These are phyloP conservation scores for Porites divaricata DNA, from an alignment of 92 coral and sea anemone species.

Conservation along the genomic window DNA sequence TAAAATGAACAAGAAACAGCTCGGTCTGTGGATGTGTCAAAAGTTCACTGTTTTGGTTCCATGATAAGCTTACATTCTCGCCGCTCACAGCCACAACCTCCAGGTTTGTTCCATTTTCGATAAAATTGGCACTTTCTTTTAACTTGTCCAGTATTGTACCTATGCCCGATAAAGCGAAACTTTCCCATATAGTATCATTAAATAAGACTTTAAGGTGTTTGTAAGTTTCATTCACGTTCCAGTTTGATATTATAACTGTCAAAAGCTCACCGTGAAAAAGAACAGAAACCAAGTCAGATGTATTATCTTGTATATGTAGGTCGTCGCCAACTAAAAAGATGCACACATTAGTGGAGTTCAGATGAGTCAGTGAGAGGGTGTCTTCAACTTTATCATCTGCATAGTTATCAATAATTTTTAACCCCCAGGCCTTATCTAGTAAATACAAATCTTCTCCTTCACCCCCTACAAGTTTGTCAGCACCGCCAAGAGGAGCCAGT, in stretches of 20 bases:
- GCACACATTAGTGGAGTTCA: slow-evolving; percentile 16
- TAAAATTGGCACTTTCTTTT: background rate
- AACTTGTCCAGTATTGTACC: slow-evolving; percentile 3
- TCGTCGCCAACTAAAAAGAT: too few relatives aligned
- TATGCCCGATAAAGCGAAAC: background rate
- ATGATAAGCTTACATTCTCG: slow-evolving; percentile 17
- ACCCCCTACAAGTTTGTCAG: slow-evolving; percentile 64
- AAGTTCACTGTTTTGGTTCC: slow-evolving; percentile 9
- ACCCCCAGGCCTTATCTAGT: slow-evolving; percentile 45
- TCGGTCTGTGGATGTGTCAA: slow-evolving; percentile 8
- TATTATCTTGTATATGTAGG: slow-evolving; percentile 40
- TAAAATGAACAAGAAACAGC: background rate
- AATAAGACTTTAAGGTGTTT: slow-evolving; percentile 49
- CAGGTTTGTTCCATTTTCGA: background rate
- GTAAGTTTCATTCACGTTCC: slow-evolving; percentile 42
- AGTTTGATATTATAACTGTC: slow-evolving; percentile 46
- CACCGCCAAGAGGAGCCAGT: slow-evolving; percentile 39
- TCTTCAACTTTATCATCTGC: slow-evolving; percentile 62
- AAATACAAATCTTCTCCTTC: slow-evolving; percentile 55
- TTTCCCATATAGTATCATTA: slow-evolving; percentile 51
- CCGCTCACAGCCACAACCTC: slow-evolving; percentile 17
- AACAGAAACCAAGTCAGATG: slow-evolving; percentile 16
- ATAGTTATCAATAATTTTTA: slow-evolving; percentile 1
- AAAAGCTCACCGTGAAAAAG: slow-evolving; percentile 41
- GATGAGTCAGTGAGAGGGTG: slow-evolving; percentile 47